These are phyloP conservation scores for Chromobotia macracanthus DNA, from an alignment of 2,797 vertebrate genomes.

Conservation along the genomic window DNA sequence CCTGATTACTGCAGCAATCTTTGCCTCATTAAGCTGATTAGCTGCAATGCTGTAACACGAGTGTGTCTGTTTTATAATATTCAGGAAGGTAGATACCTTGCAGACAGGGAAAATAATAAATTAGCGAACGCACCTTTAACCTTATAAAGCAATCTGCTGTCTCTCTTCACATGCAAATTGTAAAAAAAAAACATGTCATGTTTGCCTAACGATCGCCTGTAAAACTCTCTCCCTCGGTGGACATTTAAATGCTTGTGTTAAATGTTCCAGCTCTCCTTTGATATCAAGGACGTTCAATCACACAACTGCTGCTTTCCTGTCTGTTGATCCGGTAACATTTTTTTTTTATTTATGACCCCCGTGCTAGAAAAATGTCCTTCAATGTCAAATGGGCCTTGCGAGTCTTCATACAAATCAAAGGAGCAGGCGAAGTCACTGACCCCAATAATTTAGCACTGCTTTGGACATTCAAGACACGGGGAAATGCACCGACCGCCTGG, in stretches of 20 bases:
- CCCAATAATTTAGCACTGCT: conserved; percentile 84
- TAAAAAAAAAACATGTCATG: conserved; percentile 5
- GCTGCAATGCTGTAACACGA: conserved; percentile 76
- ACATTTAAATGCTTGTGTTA: conserved; percentile 41
- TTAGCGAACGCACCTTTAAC: conserved; percentile 49
- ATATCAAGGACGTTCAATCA: conserved; percentile 63
- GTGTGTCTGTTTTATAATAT: conserved; percentile 77
- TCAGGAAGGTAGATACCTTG: conserved; percentile 64
- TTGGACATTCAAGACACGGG: conserved; percentile 74
- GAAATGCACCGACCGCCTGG: conserved; percentile 72
- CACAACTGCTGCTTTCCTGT: conserved; percentile 60
- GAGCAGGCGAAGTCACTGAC: conserved; percentile 80
- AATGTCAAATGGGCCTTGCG: conserved; percentile 78
- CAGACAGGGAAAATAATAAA: conserved; percentile 50
- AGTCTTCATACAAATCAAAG: conserved; percentile 82
- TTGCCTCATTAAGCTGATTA: conserved; percentile 87
- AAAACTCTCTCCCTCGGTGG: conserved; percentile 54
- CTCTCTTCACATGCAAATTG: conserved; percentile 34
- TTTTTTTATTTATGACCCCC: conserved; percentile 75
- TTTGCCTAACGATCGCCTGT: conserved; percentile 17
- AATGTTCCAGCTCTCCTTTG: conserved; percentile 50
- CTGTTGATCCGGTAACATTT: conserved; percentile 30
- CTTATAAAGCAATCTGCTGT: conserved; percentile 52
- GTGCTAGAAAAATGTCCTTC: conserved; percentile 79
- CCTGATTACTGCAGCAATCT: conserved; percentile 86